Percentiles rank a stretch among this genome's conserved stretches.
phyloP scores from a whole-genome alignment of 2,113 vertebrate genomes.

The Myocastor coypus region DNA sequence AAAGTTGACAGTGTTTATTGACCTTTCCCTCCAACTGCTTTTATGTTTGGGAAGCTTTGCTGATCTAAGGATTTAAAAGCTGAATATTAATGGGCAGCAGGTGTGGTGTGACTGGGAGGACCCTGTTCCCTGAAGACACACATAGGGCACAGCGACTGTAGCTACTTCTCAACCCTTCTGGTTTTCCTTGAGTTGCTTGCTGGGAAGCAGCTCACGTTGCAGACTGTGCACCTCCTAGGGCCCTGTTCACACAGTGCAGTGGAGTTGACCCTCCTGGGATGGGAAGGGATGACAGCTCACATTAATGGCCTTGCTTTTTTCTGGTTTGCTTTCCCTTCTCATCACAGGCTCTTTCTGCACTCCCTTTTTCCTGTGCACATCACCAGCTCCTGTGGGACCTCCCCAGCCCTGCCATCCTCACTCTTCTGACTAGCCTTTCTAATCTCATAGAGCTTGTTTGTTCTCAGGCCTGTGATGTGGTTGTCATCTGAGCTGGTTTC shows the following conservation, averaged over 20 bases:
- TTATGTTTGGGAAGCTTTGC: neutral
- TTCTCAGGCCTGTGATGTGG: neutral
- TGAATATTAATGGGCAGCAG: fast-evolving
- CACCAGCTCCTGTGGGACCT: neutral
- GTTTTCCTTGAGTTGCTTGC: neutral
- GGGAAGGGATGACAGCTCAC: neutral
- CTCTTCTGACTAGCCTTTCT: neutral
- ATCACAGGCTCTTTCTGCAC: neutral
- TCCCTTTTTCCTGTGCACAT: neutral
- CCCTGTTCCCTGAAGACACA: no score
- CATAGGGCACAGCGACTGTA: fast-evolving
- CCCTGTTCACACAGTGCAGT: fast-evolving
- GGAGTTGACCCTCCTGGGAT: neutral
- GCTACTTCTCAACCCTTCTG: neutral
- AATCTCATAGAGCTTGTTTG: no score
- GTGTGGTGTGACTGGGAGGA: neutral
- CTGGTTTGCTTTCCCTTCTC: neutral
- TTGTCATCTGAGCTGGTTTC: neutral
- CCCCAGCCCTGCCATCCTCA: neutral
- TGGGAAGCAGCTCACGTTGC: neutral
- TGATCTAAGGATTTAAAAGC: neutral
- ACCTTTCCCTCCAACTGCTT: neutral
- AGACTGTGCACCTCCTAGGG: neutral
- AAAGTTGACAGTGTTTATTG: neutral
- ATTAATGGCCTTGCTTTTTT: no score